These are phyloP conservation scores for Hemichromis elongatus DNA, from an alignment of 2,113 vertebrate species.

Conservation along the genomic window DNA sequence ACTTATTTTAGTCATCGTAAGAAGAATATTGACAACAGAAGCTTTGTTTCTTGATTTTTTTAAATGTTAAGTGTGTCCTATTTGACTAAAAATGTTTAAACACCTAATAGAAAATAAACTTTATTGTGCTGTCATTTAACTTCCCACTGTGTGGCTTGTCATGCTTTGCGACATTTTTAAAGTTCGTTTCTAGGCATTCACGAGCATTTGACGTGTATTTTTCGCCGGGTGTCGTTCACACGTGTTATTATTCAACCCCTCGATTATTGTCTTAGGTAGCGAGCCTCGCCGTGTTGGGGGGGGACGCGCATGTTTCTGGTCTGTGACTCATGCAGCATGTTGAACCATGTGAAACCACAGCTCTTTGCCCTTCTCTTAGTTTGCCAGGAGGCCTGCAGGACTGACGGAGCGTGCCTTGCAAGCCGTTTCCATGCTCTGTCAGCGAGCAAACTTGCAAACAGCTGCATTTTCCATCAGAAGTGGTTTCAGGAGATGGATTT, in stretches of 20 bases:
- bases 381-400: slow-evolving; percentile 46
- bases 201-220: not conserved
- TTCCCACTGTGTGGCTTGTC: not conserved
- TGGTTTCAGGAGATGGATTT: slow-evolving; percentile 66
- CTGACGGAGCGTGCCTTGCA: slow-evolving; percentile 36
- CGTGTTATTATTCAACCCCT: not conserved
- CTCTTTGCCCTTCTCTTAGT: slow-evolving; percentile 28
- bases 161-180: not conserved
- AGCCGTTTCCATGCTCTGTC: slow-evolving; percentile 66
- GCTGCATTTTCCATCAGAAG: slow-evolving; percentile 86
- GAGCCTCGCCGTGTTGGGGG: slow-evolving; percentile 7
- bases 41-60: not conserved
- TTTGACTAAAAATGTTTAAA: not conserved
- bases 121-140: not conserved
- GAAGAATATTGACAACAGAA: not conserved
- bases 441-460: slow-evolving; percentile 83
- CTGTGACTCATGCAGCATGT: slow-evolving; percentile 49
- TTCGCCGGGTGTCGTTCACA: not conserved
- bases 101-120: not conserved
- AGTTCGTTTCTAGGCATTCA: not conserved
- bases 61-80: not conserved
- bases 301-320: slow-evolving; percentile 24
- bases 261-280: slow-evolving; percentile 14
- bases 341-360: slow-evolving; percentile 54
- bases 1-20: not conserved